Conservation (phyloP, 2,113 vertebrate genomes). For the Ophthalmolycus amberensis region DNA sequence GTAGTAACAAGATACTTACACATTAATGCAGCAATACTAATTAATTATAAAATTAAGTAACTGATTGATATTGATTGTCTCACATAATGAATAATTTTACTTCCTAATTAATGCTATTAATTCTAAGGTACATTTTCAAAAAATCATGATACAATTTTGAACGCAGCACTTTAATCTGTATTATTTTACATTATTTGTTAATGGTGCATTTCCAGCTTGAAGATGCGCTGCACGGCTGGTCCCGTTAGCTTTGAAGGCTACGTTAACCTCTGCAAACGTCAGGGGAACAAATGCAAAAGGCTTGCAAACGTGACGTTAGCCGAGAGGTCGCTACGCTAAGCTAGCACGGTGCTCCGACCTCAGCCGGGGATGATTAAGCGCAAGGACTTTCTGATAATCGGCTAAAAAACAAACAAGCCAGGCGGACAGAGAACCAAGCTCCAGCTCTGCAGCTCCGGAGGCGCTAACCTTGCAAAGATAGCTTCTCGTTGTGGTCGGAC, state of each 20-base stretch:
- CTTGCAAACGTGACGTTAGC: no score
- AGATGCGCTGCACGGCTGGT: slow-evolving; percentile 43
- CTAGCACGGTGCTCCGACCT: slow-evolving; percentile 44
- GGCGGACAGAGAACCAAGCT: slow-evolving; percentile 59
- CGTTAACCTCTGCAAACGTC: slow-evolving; percentile 13
- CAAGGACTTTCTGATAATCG: slow-evolving; percentile 77
- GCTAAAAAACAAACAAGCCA: slow-evolving; percentile 71
- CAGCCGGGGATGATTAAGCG: slow-evolving; percentile 62
- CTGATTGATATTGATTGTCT: neutral
- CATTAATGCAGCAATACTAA: neutral
- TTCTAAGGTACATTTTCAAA: neutral
- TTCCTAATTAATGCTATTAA: neutral
- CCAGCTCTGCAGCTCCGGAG: slow-evolving; percentile 61
- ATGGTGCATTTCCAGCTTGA: slow-evolving; percentile 12
- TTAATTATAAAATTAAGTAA: neutral
- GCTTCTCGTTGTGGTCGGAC: neutral
- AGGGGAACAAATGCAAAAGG: neutral
- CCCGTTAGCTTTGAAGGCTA: slow-evolving; percentile 22
- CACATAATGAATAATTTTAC: neutral
- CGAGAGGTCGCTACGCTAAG: no score
- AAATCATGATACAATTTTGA: neutral
- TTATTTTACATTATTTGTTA: neutral
- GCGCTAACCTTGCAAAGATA: slow-evolving; percentile 63
- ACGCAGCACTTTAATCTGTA: neutral
- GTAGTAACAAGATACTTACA: neutral